Conservation (phyloP, 1,140 invertebrate genomes). For the Bombus waltoni region DNA sequence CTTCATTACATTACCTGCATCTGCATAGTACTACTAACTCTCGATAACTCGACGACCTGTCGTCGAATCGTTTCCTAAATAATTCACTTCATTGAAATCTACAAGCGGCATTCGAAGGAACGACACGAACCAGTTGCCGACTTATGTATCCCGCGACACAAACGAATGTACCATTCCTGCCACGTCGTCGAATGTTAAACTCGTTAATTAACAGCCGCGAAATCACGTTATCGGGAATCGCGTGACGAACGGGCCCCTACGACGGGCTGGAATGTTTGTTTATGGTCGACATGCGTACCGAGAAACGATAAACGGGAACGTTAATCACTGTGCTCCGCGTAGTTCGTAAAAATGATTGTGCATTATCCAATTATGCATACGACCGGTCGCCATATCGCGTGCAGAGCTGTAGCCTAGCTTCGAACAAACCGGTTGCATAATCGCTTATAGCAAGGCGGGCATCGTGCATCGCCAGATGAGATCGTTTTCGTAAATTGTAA, state of each 20-base stretch:
- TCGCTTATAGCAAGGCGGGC: background rate
- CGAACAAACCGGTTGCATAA: constrained; percentile 5
- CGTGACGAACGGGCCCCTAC: background rate
- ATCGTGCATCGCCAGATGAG: background rate
- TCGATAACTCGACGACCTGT: no score
- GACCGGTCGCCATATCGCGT: background rate
- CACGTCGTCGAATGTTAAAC: background rate
- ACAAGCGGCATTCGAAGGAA: background rate
- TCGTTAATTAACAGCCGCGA: constrained; percentile 33
- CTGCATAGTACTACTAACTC: no score
- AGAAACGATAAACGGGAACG: constrained; percentile 2
- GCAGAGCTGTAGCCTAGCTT: background rate
- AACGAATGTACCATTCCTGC: background rate
- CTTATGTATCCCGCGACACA: background rate
- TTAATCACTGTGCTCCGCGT: background rate
- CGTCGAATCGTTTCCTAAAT: background rate
- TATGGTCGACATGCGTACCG: background rate
- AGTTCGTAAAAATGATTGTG: constrained; percentile 26
- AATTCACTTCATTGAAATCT: background rate
- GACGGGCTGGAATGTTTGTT: constrained; percentile 3
- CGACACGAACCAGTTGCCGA: background rate
- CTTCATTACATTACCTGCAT: no score
- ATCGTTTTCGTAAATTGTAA: constrained; percentile 2
- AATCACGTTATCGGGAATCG: constrained; percentile 37
- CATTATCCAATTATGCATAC: constrained; percentile 33